Conservation (phyloP, 2,113 vertebrate genomes). For the Callionymus lyra region DNA sequence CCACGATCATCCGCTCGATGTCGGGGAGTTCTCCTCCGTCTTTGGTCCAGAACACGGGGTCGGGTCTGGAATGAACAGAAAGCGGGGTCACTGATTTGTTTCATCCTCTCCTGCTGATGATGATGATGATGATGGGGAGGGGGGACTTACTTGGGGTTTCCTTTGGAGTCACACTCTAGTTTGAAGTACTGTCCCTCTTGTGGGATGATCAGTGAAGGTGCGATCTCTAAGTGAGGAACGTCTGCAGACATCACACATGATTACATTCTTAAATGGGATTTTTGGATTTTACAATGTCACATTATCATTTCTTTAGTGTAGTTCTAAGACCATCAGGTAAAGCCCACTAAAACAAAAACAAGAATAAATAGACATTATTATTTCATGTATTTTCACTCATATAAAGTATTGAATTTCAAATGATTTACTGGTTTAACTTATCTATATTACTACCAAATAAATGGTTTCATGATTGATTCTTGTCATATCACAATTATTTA, state of each 20-base stretch:
- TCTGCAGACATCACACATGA: constrained; percentile 69
- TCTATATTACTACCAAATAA: too few relatives aligned
- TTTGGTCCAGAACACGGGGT: constrained; percentile 94
- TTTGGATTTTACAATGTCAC: not conserved
- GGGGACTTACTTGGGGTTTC: constrained; percentile 91
- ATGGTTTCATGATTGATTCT: too few relatives aligned
- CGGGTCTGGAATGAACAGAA: constrained; percentile 70
- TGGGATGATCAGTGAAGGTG: constrained; percentile 81
- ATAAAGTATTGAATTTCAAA: too few relatives aligned
- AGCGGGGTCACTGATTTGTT: not conserved
- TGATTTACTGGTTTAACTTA: too few relatives aligned
- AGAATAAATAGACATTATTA: too few relatives aligned
- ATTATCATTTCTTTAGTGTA: too few relatives aligned
- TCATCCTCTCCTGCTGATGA: not conserved
- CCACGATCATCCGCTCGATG: constrained; percentile 91
- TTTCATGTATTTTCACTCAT: too few relatives aligned
- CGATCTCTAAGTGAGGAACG: constrained; percentile 87
- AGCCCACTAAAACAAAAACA: too few relatives aligned
- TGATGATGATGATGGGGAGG: too few relatives aligned
- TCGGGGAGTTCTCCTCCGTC: constrained; percentile 93
- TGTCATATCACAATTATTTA: too few relatives aligned
- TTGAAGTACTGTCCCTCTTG: constrained; percentile 94
- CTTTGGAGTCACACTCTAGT: constrained; percentile 93
- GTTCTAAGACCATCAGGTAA: too few relatives aligned
- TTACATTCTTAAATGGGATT: constrained; percentile 10